A percentile compares a stretch with the other conserved stretches of the same genome.
These are phyloP conservation scores for Scalopus aquaticus DNA, from an alignment of 2,113 vertebrate species.

Conservation along the genomic window DNA sequence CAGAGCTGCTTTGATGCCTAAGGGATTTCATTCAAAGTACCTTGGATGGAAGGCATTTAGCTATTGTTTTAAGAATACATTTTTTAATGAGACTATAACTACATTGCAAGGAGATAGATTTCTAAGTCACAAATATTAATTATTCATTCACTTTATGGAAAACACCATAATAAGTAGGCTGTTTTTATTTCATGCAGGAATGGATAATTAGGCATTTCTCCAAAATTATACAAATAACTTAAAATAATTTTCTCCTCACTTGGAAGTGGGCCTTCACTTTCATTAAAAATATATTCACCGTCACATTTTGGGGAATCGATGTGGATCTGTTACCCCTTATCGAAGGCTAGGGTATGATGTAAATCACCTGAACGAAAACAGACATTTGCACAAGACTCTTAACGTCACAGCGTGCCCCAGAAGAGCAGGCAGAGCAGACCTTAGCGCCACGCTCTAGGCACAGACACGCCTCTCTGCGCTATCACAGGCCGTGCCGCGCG, in stretches of 20 bases:
- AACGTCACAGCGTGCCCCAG: neutral
- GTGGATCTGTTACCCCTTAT: neutral
- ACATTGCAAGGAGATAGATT: neutral
- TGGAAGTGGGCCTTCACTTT: neutral
- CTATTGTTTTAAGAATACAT: slow-evolving; percentile 6
- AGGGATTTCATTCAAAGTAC: neutral
- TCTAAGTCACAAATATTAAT: neutral
- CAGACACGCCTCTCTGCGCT: no score
- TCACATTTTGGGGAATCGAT: neutral
- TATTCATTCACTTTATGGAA: neutral
- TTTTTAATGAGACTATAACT: neutral
- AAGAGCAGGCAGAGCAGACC: neutral
- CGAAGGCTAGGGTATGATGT: neutral
- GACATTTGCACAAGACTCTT: neutral
- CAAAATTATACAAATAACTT: neutral
- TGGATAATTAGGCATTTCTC: neutral
- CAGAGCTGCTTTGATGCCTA: neutral
- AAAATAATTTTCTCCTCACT: neutral
- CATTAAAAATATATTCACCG: neutral
- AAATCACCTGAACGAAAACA: neutral
- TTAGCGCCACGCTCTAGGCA: no score
- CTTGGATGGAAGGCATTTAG: neutral
- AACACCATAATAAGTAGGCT: neutral
- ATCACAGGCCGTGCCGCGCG: no score
- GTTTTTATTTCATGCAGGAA: neutral